Conservation (phyloP, 2,888 invertebrate genomes). For the Sinohyriopsis cumingii region DNA sequence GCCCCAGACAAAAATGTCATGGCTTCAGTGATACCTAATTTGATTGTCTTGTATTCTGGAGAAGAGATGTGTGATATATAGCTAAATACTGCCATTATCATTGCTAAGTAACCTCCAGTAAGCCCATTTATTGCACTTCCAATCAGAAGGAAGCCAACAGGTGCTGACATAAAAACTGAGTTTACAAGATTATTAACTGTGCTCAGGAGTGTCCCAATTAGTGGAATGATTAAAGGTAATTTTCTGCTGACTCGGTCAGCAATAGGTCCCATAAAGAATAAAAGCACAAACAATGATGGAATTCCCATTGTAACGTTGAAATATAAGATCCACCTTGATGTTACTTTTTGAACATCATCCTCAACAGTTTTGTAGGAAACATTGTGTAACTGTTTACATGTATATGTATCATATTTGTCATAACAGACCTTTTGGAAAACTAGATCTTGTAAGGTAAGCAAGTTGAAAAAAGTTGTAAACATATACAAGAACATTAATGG, state of each 20-base stretch:
- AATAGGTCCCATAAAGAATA: slow-evolving; percentile 68
- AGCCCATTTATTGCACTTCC: slow-evolving; percentile 71
- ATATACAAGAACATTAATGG: slow-evolving; percentile 91
- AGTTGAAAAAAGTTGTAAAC: slow-evolving; percentile 80
- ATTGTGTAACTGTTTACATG: slow-evolving; percentile 49
- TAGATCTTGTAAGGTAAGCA: slow-evolving; percentile 71
- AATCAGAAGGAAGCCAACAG: slow-evolving; percentile 66
- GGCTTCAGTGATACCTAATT: slow-evolving; percentile 87
- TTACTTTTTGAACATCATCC: slow-evolving; percentile 62
- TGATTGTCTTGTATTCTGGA: slow-evolving; percentile 80
- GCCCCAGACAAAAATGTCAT: slow-evolving; percentile 89
- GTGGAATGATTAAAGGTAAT: slow-evolving; percentile 71
- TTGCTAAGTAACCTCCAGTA: slow-evolving; percentile 71
- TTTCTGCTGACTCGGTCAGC: slow-evolving; percentile 73
- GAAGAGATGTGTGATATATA: slow-evolving; percentile 87
- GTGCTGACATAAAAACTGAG: slow-evolving; percentile 55
- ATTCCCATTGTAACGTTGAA: slow-evolving; percentile 65
- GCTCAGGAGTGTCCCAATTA: slow-evolving; percentile 68
- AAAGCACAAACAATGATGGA: slow-evolving; percentile 63
- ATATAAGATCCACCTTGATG: slow-evolving; percentile 68
- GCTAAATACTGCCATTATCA: slow-evolving; percentile 77
- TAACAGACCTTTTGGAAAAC: slow-evolving; percentile 71
- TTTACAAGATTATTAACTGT: slow-evolving; percentile 55
- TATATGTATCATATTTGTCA: slow-evolving; percentile 35
- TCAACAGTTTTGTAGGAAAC: slow-evolving; percentile 33